These are phyloP conservation scores for Rhodinocichla rosea DNA, from an alignment of 2,113 vertebrate genomes.

Conservation along the genomic window DNA sequence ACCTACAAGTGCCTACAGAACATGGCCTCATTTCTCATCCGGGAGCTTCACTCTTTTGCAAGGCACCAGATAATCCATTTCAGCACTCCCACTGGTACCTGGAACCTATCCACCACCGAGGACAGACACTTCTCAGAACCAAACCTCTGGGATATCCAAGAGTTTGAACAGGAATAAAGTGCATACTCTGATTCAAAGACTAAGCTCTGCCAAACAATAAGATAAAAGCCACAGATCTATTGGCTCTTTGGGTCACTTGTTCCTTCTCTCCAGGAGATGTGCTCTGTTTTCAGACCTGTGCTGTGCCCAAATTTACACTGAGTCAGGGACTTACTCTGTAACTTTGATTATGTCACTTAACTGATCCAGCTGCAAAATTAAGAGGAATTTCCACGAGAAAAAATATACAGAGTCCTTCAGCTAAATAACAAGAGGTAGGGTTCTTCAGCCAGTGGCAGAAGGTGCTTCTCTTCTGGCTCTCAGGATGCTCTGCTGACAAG, in stretches of 20 bases:
- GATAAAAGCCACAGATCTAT: neutral
- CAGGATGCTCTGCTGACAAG: neutral
- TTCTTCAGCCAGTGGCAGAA: neutral
- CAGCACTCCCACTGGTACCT: neutral
- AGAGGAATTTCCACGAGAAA: neutral
- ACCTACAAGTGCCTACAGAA: neutral
- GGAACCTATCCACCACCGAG: neutral
- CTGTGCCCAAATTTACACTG: neutral
- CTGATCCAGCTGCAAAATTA: neutral
- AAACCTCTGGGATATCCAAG: neutral
- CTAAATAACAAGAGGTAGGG: neutral
- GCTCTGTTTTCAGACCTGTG: neutral
- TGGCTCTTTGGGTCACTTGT: neutral
- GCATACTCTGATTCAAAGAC: neutral
- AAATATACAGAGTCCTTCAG: neutral
- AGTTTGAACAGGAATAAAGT: neutral
- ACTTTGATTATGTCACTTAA: neutral
- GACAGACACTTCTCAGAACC: neutral
- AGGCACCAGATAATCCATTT: conserved; percentile 16
- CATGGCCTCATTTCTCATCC: neutral
- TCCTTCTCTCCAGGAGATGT: neutral
- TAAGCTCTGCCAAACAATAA: neutral
- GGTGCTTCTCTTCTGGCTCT: neutral
- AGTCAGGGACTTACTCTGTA: neutral
- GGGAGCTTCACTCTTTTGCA: neutral